Percentiles rank a stretch among this genome's conserved stretches.
Conservation (phyloP, 2,113 vertebrate species). For the Xyliphius kryptos region DNA sequence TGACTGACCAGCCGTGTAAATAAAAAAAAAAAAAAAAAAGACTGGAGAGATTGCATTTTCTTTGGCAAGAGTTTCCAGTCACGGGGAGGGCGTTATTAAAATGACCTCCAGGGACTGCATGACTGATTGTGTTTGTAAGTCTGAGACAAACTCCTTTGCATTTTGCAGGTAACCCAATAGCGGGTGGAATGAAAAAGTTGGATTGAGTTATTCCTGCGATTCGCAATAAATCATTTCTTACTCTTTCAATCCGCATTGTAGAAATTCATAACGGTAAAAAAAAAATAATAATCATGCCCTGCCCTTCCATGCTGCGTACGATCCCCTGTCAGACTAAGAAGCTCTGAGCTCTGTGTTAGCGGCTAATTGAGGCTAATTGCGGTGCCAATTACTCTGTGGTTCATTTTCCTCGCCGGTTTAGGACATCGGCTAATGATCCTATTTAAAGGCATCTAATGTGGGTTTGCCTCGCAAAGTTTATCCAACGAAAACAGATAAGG, state of each 20-base stretch:
- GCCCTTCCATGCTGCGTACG: constrained; percentile 49
- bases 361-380: too few species aligned
- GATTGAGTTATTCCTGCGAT: constrained; percentile 50
- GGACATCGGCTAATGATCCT: too few species aligned
- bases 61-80: constrained; percentile 45
- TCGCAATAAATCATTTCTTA: constrained; percentile 62
- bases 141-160: constrained; percentile 55
- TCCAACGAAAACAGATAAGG: too few species aligned
- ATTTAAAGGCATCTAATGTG: too few species aligned
- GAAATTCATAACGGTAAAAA: constrained; percentile 57
- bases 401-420: too few species aligned
- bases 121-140: constrained; percentile 63
- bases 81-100: constrained; percentile 55
- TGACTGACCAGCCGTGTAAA: too few species aligned
- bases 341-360: too few species aligned
- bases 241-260: constrained; percentile 53
- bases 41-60: constrained; percentile 42
- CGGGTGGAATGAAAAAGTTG: constrained; percentile 41
- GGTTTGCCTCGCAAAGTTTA: too few species aligned
- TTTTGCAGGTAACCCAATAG: constrained; percentile 61
- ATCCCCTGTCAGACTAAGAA: too few species aligned
- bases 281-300: constrained; percentile 50
- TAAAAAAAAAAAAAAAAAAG: constrained; percentile 36
- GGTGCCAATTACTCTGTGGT: too few species aligned
- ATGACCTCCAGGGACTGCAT: constrained; percentile 52